Percentiles rank a stretch among this genome's conserved stretches.
phyloP scores from a whole-genome alignment of 2,888 invertebrate genomes.

The Sesia apiformis region DNA sequence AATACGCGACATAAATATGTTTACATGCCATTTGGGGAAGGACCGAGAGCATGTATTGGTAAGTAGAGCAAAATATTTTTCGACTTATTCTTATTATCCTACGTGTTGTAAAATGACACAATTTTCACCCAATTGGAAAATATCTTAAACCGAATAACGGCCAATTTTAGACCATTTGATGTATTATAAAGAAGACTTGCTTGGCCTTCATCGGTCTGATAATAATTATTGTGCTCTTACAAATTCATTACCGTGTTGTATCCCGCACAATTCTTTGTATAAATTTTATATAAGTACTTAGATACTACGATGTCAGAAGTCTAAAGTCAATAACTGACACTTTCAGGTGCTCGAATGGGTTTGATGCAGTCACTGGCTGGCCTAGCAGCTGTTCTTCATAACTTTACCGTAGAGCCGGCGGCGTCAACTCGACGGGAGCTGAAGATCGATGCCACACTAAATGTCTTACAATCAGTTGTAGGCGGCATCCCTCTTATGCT shows the following conservation, averaged over 20 bases:
- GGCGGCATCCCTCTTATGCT: constrained; percentile 2
- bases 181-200: too few relatives aligned
- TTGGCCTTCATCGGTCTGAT: too few relatives aligned
- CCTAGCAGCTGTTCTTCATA: constrained; percentile 35
- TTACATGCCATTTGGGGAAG: constrained; percentile 8
- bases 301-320: too few relatives aligned
- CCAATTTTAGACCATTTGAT: too few relatives aligned
- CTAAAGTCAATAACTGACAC: too few relatives aligned
- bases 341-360: constrained; percentile 38
- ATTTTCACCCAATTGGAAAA: not conserved
- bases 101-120: not conserved
- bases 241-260: too few relatives aligned
- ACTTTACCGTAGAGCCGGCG: constrained; percentile 29
- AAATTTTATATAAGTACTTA: too few relatives aligned
- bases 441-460: constrained; percentile 7
- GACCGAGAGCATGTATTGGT: constrained; percentile 7
- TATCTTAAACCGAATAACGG: too few relatives aligned
- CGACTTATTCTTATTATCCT: not conserved
- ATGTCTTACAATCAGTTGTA: constrained; percentile 8
- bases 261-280: too few relatives aligned
- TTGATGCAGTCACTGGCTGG: constrained; percentile 49
- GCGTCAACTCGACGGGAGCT: not conserved
- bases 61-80: not conserved
- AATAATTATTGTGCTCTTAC: too few relatives aligned
- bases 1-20: constrained; percentile 4